These are phyloP conservation scores for Fregetta grallaria DNA, from an alignment of 2,113 vertebrate species.

Conservation along the genomic window DNA sequence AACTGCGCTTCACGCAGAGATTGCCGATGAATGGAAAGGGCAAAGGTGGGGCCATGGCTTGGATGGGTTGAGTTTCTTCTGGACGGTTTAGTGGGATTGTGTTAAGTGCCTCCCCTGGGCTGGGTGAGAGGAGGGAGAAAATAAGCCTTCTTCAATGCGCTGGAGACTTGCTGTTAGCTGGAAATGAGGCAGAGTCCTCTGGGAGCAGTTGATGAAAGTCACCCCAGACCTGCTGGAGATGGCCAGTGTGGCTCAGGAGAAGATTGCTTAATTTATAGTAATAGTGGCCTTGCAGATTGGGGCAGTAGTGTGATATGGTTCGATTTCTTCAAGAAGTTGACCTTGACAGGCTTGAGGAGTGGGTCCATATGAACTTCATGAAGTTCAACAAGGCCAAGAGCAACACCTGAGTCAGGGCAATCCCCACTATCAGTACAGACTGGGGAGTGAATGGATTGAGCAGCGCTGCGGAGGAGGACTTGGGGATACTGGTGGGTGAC, in stretches of 20 bases:
- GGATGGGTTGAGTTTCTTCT: constrained; percentile 13
- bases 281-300: neutral
- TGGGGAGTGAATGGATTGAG: neutral
- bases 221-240: neutral
- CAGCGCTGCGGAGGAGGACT: neutral
- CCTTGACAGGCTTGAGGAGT: neutral
- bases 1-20: neutral
- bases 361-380: neutral
- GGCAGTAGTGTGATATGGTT: neutral
- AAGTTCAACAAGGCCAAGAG: neutral
- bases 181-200: neutral
- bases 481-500: neutral
- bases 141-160: neutral
- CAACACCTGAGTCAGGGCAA: accelerated
- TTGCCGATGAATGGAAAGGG: neutral
- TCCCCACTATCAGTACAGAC: accelerated
- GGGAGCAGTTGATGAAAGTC: neutral
- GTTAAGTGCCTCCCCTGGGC: neutral
- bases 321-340: neutral
- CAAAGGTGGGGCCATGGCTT: neutral
- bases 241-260: neutral
- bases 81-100: neutral
- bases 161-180: neutral
- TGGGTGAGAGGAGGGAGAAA: neutral
- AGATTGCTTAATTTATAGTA: neutral